Conservation (phyloP, 2,113 vertebrate species). For the Hippoglossus stenolepis region DNA sequence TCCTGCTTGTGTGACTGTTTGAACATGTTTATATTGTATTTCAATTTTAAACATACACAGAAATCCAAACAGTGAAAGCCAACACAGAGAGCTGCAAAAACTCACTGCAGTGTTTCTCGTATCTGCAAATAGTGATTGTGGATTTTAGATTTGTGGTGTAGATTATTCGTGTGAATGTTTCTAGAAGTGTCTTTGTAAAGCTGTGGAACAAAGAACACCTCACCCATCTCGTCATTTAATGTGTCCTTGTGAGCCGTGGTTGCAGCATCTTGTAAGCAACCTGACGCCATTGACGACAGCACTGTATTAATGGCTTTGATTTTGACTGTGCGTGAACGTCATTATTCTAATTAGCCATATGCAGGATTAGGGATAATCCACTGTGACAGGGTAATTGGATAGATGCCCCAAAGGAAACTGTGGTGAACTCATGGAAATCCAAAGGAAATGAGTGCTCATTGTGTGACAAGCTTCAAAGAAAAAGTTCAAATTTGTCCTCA, state of each 20-base stretch:
- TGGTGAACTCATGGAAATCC: conserved; percentile 75
- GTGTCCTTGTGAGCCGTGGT: conserved; percentile 38
- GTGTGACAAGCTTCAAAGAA: conserved; percentile 76
- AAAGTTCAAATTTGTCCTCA: conserved; percentile 53
- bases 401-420: conserved; percentile 77
- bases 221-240: conserved; percentile 4
- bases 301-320: conserved; percentile 76
- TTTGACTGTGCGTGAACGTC: conserved; percentile 68
- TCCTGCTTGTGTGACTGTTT: conserved; percentile 38
- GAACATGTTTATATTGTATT: neutral
- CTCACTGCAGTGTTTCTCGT: neutral
- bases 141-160: neutral
- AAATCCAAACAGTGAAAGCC: neutral
- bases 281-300: conserved; percentile 59
- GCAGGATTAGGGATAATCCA: conserved; percentile 82
- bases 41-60: neutral
- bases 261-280: conserved; percentile 48
- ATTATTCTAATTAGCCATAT: conserved; percentile 83
- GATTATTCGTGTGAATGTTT: neutral
- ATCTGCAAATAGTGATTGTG: neutral
- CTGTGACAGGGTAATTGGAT: conserved; percentile 81
- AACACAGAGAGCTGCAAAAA: neutral
- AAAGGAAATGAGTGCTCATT: conserved; percentile 78
- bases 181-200: neutral
- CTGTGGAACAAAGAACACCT: conserved; percentile 3